Percentiles rank a stretch among this genome's conserved stretches.
phyloP scores from a whole-genome alignment of 92 coral and sea anemone species.

The Pocillopora meandrina region DNA sequence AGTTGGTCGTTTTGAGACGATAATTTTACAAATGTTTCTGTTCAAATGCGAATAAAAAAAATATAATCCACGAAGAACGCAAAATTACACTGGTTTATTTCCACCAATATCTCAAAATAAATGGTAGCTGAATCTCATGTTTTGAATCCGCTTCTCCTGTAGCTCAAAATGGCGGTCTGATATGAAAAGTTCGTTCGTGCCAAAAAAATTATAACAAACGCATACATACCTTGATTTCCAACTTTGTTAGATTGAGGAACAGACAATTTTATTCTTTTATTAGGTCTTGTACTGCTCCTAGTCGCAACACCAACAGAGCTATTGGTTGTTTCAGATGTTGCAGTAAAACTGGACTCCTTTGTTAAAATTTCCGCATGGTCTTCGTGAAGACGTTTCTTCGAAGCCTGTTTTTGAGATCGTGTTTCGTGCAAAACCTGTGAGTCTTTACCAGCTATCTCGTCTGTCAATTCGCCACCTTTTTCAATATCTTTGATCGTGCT shows the following conservation, averaged over 20 bases:
- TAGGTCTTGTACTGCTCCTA: constrained; percentile 96
- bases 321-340: constrained; percentile 65
- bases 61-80: background rate
- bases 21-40: background rate
- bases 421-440: constrained; percentile 77
- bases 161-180: constrained; percentile 80
- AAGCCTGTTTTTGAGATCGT: constrained; percentile 81
- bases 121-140: constrained; percentile 1
- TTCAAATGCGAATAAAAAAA: background rate
- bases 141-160: constrained; percentile 6
- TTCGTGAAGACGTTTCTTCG: constrained; percentile 67
- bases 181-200: background rate
- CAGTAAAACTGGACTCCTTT: constrained; percentile 58
- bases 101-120: background rate
- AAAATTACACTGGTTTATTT: background rate
- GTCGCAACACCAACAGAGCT: constrained; percentile 83
- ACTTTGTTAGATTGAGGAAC: constrained; percentile 46
- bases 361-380: constrained; percentile 81
- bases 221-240: constrained; percentile 80
- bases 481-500: constrained; percentile 57
- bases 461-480: constrained; percentile 43
- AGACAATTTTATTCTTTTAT: constrained; percentile 74
- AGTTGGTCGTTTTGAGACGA: background rate
- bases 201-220: constrained; percentile 1
- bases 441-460: constrained; percentile 51